phyloP scores from a whole-genome alignment of 2,113 vertebrate species.

The Calidris pugnax region DNA sequence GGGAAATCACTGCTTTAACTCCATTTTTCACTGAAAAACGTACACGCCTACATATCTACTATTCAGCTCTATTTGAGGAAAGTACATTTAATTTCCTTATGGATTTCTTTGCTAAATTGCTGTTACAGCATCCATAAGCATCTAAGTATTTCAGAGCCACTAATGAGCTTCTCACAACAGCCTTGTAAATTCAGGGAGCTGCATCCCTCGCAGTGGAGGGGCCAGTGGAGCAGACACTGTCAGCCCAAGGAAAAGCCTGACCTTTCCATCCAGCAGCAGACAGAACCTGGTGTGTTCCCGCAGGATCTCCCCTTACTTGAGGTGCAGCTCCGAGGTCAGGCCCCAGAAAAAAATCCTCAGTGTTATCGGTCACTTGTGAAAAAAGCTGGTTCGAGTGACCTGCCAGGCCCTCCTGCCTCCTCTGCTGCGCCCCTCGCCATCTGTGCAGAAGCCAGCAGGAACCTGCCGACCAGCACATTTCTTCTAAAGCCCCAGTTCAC shows the following conservation, averaged over 20 bases:
- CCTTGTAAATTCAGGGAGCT: neutral
- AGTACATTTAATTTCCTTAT: neutral
- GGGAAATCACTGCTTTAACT: neutral
- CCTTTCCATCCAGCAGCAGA: neutral
- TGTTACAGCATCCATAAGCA: neutral
- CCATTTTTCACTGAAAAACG: neutral
- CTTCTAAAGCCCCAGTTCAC: neutral
- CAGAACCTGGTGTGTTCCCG: neutral
- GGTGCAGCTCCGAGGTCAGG: neutral
- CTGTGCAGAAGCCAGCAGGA: neutral
- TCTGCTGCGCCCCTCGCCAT: neutral
- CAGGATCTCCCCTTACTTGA: neutral
- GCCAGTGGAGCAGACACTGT: neutral
- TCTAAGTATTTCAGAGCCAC: neutral
- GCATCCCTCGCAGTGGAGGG: neutral
- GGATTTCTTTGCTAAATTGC: neutral
- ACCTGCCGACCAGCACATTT: neutral
- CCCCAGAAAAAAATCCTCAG: neutral
- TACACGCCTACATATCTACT: neutral
- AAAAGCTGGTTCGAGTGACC: neutral
- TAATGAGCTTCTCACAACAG: neutral
- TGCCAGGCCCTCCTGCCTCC: neutral
- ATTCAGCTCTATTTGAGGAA: neutral
- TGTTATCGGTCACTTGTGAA: accelerated
- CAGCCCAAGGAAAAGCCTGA: neutral